These are phyloP conservation scores for Galerucella nymphaeae DNA, from an alignment of 2,888 invertebrate species.

Conservation along the genomic window DNA sequence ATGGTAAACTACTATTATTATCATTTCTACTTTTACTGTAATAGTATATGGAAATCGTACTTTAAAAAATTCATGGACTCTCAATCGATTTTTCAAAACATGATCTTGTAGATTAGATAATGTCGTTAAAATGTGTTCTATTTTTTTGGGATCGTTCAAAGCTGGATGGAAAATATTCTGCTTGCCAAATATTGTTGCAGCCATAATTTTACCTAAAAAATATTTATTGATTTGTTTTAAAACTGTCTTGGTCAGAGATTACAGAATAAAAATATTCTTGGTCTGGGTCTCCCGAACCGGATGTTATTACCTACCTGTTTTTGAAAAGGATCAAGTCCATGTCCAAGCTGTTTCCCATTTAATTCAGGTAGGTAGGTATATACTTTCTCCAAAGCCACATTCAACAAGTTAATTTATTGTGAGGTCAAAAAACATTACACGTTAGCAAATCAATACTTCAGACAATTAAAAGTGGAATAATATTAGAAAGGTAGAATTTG, in stretches of 20 bases:
- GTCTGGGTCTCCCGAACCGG: background rate
- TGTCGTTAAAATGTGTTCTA: constrained; percentile 68
- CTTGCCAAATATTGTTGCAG: constrained; percentile 67
- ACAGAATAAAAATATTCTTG: background rate
- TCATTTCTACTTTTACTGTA: background rate
- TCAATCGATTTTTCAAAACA: constrained; percentile 72
- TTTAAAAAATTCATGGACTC: constrained; percentile 77
- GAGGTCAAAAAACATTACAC: too few species aligned
- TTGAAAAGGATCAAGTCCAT: too few species aligned
- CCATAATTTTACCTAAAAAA: constrained; percentile 51
- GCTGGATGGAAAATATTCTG: constrained; percentile 72
- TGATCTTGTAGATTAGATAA: constrained; percentile 76
- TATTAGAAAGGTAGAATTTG: too few species aligned
- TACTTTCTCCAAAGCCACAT: too few species aligned
- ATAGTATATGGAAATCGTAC: constrained; percentile 7
- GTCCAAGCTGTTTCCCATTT: too few species aligned
- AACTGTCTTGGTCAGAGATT: too few species aligned
- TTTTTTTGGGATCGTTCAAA: constrained; percentile 65
- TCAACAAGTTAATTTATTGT: too few species aligned
- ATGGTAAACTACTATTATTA: too few species aligned
- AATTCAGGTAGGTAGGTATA: too few species aligned
- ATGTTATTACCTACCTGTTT: too few species aligned
- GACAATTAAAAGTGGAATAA: too few species aligned
- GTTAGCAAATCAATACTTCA: too few species aligned
- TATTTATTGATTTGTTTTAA: background rate